Evolutionary conservation across 2,888 invertebrate species (phyloP).

Genomic region (Chymomyza fuscimana): DNA sequence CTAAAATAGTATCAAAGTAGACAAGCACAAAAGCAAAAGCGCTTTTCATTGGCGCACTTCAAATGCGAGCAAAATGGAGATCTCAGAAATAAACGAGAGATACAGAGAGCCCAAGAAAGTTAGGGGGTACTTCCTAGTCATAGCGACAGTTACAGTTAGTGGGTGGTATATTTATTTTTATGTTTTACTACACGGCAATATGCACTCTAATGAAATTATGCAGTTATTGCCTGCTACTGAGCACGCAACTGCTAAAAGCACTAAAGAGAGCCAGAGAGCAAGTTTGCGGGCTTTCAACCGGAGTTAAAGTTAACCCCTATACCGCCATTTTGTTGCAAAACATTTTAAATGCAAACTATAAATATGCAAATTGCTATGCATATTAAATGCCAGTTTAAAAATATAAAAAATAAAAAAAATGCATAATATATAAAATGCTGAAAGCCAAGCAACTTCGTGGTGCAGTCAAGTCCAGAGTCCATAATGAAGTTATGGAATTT

Average conservation of each 20-base stretch:
- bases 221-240: constrained; percentile 50
- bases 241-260: neutral
- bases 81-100: neutral
- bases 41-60: neutral
- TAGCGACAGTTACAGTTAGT: constrained; percentile 11
- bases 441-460: neutral
- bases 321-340: neutral
- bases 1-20: no score
- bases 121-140: neutral
- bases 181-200: constrained; percentile 50
- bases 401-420: constrained; percentile 11
- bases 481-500: neutral
- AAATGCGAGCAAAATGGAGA: neutral
- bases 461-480: neutral
- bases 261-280: neutral
- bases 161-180: constrained; percentile 47
- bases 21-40: constrained; percentile 23
- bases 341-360: constrained; percentile 29
- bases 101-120: neutral
- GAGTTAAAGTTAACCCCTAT: neutral
- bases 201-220: constrained; percentile 63
- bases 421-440: neutral
- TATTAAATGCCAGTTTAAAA: constrained; percentile 43
- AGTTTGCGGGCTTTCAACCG: neutral
- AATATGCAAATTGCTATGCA: constrained; percentile 64